phyloP scores from a whole-genome alignment of 2,797 vertebrate species.

The Alfaro cultratus region DNA sequence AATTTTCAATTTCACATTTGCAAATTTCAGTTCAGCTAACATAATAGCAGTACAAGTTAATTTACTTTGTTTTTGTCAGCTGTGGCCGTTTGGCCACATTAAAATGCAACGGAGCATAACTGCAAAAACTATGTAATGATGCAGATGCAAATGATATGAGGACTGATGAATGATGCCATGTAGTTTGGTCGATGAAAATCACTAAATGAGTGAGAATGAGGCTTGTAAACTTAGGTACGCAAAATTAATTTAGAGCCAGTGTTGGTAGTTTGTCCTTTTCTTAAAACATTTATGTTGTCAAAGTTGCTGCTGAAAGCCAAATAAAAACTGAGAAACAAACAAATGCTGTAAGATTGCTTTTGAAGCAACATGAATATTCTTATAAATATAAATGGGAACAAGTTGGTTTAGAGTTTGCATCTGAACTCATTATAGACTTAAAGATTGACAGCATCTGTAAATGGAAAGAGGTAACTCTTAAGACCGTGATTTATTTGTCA shows the following conservation, averaged over 20 bases:
- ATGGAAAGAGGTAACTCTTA: slow-evolving; percentile 56
- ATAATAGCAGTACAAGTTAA: neutral
- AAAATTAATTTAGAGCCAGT: neutral
- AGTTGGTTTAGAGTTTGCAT: neutral
- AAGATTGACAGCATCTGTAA: slow-evolving; percentile 30
- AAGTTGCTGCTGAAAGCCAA: neutral
- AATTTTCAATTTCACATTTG: neutral
- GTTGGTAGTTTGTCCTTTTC: neutral
- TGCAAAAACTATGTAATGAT: neutral
- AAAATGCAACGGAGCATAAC: neutral
- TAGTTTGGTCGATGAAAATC: neutral
- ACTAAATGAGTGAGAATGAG: neutral
- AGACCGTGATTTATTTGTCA: slow-evolving; percentile 73
- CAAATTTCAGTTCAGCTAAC: neutral
- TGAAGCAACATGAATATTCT: neutral
- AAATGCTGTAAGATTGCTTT: neutral
- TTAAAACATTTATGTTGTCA: neutral
- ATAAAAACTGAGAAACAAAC: neutral
- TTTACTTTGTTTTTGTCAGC: neutral
- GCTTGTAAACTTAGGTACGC: neutral
- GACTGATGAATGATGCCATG: neutral
- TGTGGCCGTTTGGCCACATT: neutral
- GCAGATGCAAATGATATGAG: neutral
- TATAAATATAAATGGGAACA: neutral
- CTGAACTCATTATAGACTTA: slow-evolving; percentile 15